phyloP scores from a whole-genome alignment of 1,140 invertebrate genomes.

The Dendrolimus punctatus region DNA sequence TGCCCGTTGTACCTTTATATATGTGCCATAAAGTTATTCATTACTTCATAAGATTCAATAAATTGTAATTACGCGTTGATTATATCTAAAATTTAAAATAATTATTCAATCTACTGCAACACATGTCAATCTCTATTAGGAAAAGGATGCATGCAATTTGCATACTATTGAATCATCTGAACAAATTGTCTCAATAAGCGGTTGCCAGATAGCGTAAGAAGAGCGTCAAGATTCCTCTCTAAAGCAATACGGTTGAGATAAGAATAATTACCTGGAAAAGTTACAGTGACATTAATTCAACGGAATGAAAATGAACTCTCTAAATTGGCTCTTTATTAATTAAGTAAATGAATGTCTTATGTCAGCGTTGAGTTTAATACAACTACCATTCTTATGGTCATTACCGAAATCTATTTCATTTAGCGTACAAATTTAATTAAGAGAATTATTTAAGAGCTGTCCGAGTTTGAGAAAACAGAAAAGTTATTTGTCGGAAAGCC shows the following conservation, averaged over 20 bases:
- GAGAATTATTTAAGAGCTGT: constrained; percentile 61
- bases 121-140: constrained; percentile 27
- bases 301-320: constrained; percentile 5
- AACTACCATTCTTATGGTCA: constrained; percentile 6
- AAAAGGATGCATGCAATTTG: constrained; percentile 25
- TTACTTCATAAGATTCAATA: too few species aligned
- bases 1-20: too few species aligned
- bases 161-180: constrained; percentile 26
- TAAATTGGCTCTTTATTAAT: constrained; percentile 7
- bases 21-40: too few species aligned
- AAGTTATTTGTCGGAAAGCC: constrained; percentile 68
- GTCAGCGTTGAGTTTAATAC: constrained; percentile 2
- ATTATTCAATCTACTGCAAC: constrained; percentile 12
- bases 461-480: constrained; percentile 66
- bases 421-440: constrained; percentile 59
- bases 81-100: neutral
- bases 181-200: neutral
- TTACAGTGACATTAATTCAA: neutral
- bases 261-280: constrained; percentile 2
- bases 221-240: too few species aligned
- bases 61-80: too few species aligned
- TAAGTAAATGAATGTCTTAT: constrained; percentile 4
- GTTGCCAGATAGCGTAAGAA: too few species aligned
- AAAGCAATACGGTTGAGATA: constrained; percentile 1
- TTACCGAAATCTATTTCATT: constrained; percentile 39